Evolutionary conservation across 2,888 invertebrate genomes (phyloP).

Genomic region (Drosophila quinaria): DNA sequence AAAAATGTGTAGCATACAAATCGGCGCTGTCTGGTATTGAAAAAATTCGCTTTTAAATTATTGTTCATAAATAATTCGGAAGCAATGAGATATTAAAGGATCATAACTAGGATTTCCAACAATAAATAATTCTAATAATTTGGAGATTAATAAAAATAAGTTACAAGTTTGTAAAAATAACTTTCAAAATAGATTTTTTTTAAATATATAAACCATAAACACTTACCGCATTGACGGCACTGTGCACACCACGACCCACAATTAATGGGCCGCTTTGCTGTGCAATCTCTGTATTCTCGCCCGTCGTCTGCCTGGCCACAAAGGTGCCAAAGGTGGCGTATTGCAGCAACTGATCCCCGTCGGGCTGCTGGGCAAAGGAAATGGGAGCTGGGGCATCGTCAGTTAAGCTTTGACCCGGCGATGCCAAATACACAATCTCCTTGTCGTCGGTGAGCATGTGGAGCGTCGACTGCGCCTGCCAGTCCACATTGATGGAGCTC

Average conservation of each 20-base stretch:
- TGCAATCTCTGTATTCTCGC: slow-evolving; percentile 32
- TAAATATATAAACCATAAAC: too few species aligned
- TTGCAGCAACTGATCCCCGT: slow-evolving; percentile 68
- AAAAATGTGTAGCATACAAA: slow-evolving; percentile 10
- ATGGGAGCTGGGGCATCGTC: slow-evolving; percentile 84
- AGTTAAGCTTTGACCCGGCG: slow-evolving; percentile 85
- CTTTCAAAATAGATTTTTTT: background rate
- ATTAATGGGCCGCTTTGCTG: slow-evolving; percentile 79
- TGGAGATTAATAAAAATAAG: background rate
- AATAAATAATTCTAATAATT: background rate
- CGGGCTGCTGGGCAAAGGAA: slow-evolving; percentile 75
- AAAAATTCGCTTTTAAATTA: background rate
- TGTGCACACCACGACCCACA: slow-evolving; percentile 84
- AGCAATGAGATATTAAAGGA: background rate
- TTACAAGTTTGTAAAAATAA: background rate
- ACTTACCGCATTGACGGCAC: slow-evolving; percentile 86
- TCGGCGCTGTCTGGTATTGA: background rate
- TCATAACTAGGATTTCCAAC: too few species aligned
- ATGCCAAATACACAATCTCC: slow-evolving; percentile 86
- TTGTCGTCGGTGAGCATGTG: slow-evolving; percentile 88
- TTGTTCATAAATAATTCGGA: background rate
- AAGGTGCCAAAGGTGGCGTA: slow-evolving; percentile 86
- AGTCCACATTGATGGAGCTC: slow-evolving; percentile 86
- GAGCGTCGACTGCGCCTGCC: slow-evolving; percentile 88
- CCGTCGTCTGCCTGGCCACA: slow-evolving; percentile 77